A percentile compares a stretch with the other conserved stretches of the same genome.
These are phyloP conservation scores for Urophycis tenuis DNA, from an alignment of 2,797 vertebrate genomes.

Conservation along the genomic window DNA sequence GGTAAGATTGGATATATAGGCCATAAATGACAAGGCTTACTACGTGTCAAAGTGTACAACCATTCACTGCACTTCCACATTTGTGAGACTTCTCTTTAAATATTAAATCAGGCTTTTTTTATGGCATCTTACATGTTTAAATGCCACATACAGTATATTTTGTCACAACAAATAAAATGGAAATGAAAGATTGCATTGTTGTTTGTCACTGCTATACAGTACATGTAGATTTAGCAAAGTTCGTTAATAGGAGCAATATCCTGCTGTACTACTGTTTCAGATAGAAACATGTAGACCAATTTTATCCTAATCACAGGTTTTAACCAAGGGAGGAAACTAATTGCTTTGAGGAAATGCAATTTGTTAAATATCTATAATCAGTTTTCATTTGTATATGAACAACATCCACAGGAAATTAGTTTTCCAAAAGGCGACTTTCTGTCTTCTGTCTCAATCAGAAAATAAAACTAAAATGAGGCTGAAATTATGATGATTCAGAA, in stretches of 20 bases:
- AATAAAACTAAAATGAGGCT: not conserved
- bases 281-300: not conserved
- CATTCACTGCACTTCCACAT: not conserved
- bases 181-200: not conserved
- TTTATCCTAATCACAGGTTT: not conserved
- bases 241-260: not conserved
- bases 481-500: not conserved
- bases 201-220: not conserved
- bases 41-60: not conserved
- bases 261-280: not conserved
- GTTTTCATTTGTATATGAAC: not conserved
- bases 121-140: not conserved
- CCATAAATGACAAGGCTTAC: not conserved
- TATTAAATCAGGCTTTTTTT: not conserved
- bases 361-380: not conserved
- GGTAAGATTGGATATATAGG: not conserved
- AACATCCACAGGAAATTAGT: not conserved
- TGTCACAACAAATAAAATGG: not conserved
- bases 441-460: not conserved
- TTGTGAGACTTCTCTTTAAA: not conserved
- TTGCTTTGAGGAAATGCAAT: not conserved
- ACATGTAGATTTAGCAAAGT: not conserved
- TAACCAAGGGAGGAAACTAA: not conserved
- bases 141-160: too few relatives aligned
- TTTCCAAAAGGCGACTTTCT: not conserved